A percentile compares a stretch with the other conserved stretches of the same genome.
phyloP scores from a whole-genome alignment of 2,113 vertebrate species.

The Etheostoma spectabile region DNA sequence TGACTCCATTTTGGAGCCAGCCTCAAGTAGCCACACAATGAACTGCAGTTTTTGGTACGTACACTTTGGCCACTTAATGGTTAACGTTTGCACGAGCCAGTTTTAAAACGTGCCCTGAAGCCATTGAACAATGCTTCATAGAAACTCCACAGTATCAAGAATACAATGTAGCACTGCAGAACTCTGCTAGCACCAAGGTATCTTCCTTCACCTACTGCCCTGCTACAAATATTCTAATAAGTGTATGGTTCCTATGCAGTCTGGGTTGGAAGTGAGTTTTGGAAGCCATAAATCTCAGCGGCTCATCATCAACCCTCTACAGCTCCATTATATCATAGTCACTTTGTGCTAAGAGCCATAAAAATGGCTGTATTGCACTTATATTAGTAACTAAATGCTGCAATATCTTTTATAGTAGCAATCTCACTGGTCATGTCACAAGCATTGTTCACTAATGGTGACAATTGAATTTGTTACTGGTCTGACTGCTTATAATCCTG shows the following conservation, averaged over 20 bases:
- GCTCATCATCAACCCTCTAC: constrained; percentile 28
- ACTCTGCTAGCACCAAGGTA: neutral
- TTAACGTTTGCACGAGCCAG: neutral
- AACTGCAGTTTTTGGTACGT: no score
- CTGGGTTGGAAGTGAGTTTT: neutral
- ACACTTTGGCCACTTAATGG: no score
- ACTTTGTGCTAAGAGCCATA: constrained; percentile 8
- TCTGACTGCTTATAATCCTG: constrained; percentile 47
- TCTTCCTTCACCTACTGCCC: constrained; percentile 22
- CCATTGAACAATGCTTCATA: neutral
- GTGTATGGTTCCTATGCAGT: neutral
- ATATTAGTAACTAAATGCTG: constrained; percentile 21
- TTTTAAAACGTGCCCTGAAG: neutral
- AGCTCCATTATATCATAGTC: neutral
- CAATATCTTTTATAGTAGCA: neutral
- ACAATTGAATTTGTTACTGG: constrained; percentile 32
- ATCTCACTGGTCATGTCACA: neutral
- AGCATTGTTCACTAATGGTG: constrained; percentile 19
- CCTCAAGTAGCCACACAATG: no score
- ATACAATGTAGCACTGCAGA: neutral
- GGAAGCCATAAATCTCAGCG: constrained; percentile 25
- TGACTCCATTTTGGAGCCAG: no score
- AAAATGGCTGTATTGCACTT: constrained; percentile 30
- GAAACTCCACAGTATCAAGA: neutral
- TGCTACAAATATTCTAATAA: constrained; percentile 10